Base-by-base conservation (phyloP, 2,888 invertebrate genomes). In the Pristionchus exspectatus region DNA sequence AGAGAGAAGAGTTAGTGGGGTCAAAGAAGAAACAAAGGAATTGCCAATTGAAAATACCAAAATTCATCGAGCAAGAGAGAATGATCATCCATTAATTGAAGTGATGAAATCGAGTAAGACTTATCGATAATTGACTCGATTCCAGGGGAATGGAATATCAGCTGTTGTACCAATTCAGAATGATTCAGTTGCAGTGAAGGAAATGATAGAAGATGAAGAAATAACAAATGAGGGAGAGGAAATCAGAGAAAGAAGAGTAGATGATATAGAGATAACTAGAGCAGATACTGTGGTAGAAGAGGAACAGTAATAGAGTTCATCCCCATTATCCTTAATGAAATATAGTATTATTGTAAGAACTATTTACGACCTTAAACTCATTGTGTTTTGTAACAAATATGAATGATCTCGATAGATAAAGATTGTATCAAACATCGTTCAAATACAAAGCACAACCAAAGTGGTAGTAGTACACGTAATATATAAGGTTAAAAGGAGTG, bases 1-100 rank as follows among this genome's bases (percentile, higher is more conserved):
- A 33, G 63, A 86, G 38, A 63, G 86, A 50, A 86, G 86, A 66
- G 66, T 84, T 56, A 84, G 84, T 56, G 84, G 77, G 56, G 56
- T 84, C 7, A 84, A 30, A n/a, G 84, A 84, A 84, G 84, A 84
- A 56, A 77, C 27, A 2, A 84, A 84, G 84, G 59, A 59, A 84
- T 30, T 54, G 44, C 44, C 44, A 18, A 56, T 27, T 24, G 59
- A 84, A 50, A 27, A 59, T 21, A 84, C 27, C n/a, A 84, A 18
- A 54, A 84, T 84, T 27, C 77, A 77, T 77, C 77, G 77, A 44
- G 77, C 77, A 14, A 77, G 18, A 24, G 44, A 77, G n/a, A 77
- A 77, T n/a, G n/a, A 77, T 44, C 77, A 44, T n/a, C 24, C 77
- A 44, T 18, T 12, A 2, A n/a, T 77, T 44, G 77, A 77, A n/a